Percentiles rank a stretch among this genome's conserved stretches.
These are phyloP conservation scores for Pseudomyrmex gracilis DNA, from an alignment of 1,140 invertebrate species.

Conservation along the genomic window DNA sequence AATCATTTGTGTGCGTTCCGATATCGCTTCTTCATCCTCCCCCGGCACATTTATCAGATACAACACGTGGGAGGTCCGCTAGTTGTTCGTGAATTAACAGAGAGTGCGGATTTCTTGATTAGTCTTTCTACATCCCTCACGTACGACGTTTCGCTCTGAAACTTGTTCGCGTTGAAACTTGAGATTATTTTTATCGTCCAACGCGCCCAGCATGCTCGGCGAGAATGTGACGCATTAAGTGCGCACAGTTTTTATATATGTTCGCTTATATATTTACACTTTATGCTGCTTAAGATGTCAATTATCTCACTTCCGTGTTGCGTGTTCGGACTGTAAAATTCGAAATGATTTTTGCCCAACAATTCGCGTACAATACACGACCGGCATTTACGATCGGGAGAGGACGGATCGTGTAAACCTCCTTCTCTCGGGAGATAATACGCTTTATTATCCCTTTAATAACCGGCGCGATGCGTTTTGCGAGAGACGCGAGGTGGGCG, in stretches of 20 bases:
- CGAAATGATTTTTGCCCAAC: constrained; percentile 46
- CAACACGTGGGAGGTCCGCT: constrained; percentile 49
- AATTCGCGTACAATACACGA: constrained; percentile 5
- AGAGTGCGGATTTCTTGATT: constrained; percentile 27
- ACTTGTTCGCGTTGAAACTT: too few relatives aligned
- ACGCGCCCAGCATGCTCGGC: too few relatives aligned
- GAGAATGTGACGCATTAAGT: too few relatives aligned
- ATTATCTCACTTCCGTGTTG: too few relatives aligned
- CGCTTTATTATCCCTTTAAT: constrained; percentile 70
- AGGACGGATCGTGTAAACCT: constrained; percentile 5
- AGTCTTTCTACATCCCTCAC: constrained; percentile 12
- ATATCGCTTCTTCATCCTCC: constrained; percentile 50
- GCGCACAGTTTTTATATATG: too few relatives aligned
- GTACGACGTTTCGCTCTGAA: constrained; percentile 10
- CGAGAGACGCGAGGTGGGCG: constrained; percentile 37
- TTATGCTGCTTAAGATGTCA: too few relatives aligned
- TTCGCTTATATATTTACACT: too few relatives aligned
- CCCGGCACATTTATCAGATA: constrained; percentile 50
- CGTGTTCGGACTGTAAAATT: constrained; percentile 33
- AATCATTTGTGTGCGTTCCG: constrained; percentile 54
- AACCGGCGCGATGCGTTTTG: constrained; percentile 30
- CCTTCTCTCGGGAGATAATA: constrained; percentile 45
- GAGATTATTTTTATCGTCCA: too few relatives aligned
- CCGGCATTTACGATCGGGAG: constrained; percentile 39
- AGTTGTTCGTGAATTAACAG: constrained; percentile 36